phyloP scores from a whole-genome alignment of 2,888 invertebrate genomes.

The Listrodromus nycthemerus region DNA sequence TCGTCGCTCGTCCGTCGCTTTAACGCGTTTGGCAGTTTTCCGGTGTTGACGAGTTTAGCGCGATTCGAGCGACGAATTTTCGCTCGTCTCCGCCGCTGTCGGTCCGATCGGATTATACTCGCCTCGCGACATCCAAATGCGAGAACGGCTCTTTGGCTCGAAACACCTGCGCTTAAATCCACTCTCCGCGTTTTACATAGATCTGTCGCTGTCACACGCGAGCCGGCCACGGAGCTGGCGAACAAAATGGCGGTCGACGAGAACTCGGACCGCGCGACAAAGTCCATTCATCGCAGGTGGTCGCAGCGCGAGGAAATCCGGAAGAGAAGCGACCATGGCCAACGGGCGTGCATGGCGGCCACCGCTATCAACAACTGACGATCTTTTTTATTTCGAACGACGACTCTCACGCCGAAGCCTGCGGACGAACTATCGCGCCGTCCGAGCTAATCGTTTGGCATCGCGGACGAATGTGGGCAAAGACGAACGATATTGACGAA shows the following conservation, averaged over 20 bases:
- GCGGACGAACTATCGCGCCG: conserved; percentile 36
- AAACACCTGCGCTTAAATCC: conserved; percentile 23
- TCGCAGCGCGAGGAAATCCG: conserved; percentile 20
- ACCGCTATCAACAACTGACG: conserved; percentile 50
- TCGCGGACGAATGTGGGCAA: neutral
- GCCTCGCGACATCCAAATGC: neutral
- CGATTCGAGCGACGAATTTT: neutral
- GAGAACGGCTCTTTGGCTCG: neutral
- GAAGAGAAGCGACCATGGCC: conserved; percentile 12
- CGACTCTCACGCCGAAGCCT: conserved; percentile 2
- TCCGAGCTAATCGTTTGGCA: conserved; percentile 30
- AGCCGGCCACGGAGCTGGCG: conserved; percentile 25
- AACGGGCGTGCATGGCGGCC: conserved; percentile 13
- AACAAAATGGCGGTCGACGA: neutral
- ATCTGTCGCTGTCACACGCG: neutral
- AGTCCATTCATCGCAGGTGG: conserved; percentile 35
- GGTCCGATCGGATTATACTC: neutral
- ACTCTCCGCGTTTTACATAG: neutral
- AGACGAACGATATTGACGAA: neutral
- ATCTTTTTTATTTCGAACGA: conserved; percentile 31
- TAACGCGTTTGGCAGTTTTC: neutral
- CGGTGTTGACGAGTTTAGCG: neutral
- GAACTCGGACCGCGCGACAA: conserved; percentile 7
- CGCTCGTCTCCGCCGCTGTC: neutral
- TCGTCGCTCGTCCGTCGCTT: neutral